These are phyloP conservation scores for Trachymyrmex septentrionalis DNA, from an alignment of 1,140 invertebrate genomes.

Conservation along the genomic window DNA sequence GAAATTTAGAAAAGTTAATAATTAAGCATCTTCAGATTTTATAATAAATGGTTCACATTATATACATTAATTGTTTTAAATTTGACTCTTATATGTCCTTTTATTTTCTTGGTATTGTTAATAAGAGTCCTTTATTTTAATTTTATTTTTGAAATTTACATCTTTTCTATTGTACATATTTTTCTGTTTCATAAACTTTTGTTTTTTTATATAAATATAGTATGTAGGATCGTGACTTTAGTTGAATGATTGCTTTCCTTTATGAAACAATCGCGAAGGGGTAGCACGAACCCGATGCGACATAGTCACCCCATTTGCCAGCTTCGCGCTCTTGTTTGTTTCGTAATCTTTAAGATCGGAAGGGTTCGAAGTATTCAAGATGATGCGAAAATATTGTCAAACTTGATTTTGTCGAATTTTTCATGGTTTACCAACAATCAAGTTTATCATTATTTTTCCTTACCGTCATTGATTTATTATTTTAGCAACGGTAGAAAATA, in stretches of 20 bases:
- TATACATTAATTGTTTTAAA: no score
- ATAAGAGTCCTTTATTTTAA: no score
- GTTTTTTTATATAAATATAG: conserved; percentile 32
- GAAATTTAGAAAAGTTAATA: not conserved
- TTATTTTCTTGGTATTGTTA: no score
- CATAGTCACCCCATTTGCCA: conserved; percentile 85
- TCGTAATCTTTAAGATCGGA: conserved; percentile 87
- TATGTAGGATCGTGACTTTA: conserved; percentile 61
- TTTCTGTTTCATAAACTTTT: not conserved
- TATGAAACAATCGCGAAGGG: conserved; percentile 76
- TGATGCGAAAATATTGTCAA: conserved; percentile 81
- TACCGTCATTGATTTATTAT: not conserved
- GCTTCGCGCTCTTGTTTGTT: conserved; percentile 85
- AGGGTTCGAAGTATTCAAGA: conserved; percentile 79
- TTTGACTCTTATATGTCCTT: no score
- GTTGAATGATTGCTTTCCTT: conserved; percentile 73
- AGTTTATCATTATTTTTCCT: not conserved
- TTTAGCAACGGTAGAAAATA: no score
- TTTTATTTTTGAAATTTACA: not conserved
- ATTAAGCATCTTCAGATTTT: no score
- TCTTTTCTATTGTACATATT: conserved; percentile 12
- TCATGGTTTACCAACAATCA: no score
- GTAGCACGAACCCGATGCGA: conserved; percentile 68
- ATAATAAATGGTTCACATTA: no score
- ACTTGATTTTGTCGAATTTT: not conserved